Conservation (phyloP, 2,797 vertebrate species). For the Aeoliscus strigatus region DNA sequence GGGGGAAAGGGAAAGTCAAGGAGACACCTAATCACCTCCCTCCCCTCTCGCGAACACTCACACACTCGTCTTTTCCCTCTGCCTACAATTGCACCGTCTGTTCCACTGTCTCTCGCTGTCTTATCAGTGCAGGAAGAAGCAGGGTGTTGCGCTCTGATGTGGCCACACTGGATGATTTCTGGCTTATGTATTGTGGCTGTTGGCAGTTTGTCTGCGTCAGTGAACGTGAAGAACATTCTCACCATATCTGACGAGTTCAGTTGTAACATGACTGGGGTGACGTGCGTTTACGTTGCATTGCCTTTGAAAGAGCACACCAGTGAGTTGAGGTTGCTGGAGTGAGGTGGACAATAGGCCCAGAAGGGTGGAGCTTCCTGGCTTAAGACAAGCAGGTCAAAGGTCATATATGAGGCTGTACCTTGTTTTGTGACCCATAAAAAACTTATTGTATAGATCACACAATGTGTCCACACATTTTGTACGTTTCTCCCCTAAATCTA, state of each 20-base stretch:
- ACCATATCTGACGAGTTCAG: background rate
- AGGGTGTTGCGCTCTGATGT: conserved; percentile 61
- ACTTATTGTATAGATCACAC: conserved; percentile 2
- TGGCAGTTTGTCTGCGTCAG: too few relatives aligned
- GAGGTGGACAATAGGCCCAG: conserved; percentile 69
- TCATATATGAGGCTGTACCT: conserved; percentile 57
- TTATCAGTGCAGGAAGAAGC: conserved; percentile 78
- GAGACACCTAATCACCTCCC: conserved; percentile 51
- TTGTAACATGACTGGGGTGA: background rate
- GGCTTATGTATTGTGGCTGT: conserved; percentile 29
- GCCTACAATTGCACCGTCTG: conserved; percentile 27
- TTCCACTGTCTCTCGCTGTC: conserved; percentile 59
- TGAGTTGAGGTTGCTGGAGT: conserved; percentile 44
- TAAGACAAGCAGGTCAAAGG: conserved; percentile 71
- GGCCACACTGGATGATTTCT: conserved; percentile 42
- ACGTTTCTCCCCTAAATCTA: background rate
- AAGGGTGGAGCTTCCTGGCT: conserved; percentile 78
- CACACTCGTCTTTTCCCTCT: conserved; percentile 20
- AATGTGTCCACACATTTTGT: background rate
- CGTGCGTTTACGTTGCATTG: background rate
- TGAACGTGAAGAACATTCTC: conserved; percentile 9
- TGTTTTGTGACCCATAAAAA: conserved; percentile 29
- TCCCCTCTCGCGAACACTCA: conserved; percentile 11
- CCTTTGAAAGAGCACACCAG: conserved; percentile 13
- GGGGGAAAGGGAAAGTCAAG: conserved; percentile 60